These are phyloP conservation scores for Pocillopora meandrina DNA, from an alignment of 92 coral and sea anemone genomes.

Conservation along the genomic window DNA sequence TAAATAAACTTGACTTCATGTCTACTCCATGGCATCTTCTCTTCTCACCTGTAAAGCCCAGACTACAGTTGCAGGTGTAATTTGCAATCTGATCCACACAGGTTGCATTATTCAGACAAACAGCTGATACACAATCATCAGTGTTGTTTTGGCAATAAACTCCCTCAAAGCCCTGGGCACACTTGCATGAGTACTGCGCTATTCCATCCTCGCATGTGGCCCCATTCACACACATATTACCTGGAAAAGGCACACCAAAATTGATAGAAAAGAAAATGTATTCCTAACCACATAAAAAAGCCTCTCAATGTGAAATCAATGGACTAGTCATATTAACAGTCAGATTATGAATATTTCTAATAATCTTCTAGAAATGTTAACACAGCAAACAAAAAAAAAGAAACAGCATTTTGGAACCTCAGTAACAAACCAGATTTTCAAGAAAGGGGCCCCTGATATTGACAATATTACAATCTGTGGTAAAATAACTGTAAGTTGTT, in stretches of 20 bases:
- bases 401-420: too few relatives aligned
- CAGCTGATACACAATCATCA: slow-evolving; percentile 61
- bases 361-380: too few relatives aligned
- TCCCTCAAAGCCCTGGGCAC: slow-evolving; percentile 60
- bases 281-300: too few relatives aligned
- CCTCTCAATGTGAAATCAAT: too few relatives aligned
- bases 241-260: slow-evolving; percentile 25
- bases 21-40: background rate
- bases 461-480: too few relatives aligned
- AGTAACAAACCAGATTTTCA: too few relatives aligned
- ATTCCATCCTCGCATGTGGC: slow-evolving; percentile 78
- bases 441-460: too few relatives aligned
- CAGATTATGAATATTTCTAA: too few relatives aligned
- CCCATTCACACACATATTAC: slow-evolving; percentile 58
- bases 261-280: background rate
- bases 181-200: slow-evolving; percentile 55
- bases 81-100: slow-evolving; percentile 70
- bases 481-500: too few relatives aligned
- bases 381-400: too few relatives aligned
- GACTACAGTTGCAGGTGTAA: slow-evolving; percentile 78
- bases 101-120: slow-evolving; percentile 63
- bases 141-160: slow-evolving; percentile 46
- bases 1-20: too few relatives aligned
- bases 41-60: slow-evolving; percentile 67
- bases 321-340: too few relatives aligned